Percentiles rank a stretch among this genome's conserved stretches.
phyloP scores from a whole-genome alignment of 2,888 invertebrate genomes.

The Hypsopygia costalis region DNA sequence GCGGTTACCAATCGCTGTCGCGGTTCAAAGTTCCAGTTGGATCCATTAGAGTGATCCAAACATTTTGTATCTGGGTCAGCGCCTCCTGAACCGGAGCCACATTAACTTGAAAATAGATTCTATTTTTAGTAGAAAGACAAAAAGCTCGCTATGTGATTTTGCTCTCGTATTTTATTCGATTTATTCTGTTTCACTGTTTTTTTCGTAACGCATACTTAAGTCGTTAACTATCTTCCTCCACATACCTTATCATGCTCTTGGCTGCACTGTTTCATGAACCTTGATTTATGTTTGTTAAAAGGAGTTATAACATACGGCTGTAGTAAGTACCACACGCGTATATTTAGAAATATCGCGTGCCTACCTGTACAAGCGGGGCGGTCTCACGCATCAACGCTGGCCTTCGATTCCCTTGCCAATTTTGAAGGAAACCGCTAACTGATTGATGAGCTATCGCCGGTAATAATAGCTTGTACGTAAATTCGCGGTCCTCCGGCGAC shows the following conservation, averaged over 20 bases:
- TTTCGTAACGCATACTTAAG: conserved; percentile 8
- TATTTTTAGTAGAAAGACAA: conserved; percentile 51
- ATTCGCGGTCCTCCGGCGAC: conserved; percentile 29
- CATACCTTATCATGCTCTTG: neutral
- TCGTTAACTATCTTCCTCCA: neutral
- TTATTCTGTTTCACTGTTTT: conserved; percentile 15
- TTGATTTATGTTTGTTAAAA: conserved; percentile 35
- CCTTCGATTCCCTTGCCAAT: conserved; percentile 52
- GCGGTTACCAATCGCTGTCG: conserved; percentile 6
- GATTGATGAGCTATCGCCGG: conserved; percentile 53
- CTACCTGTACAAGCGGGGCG: conserved; percentile 45
- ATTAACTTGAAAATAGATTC: conserved; percentile 75
- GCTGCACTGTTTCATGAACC: conserved; percentile 7
- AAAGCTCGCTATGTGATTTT: conserved; percentile 29
- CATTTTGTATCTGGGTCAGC: conserved; percentile 64
- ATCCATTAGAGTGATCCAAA: conserved; percentile 43
- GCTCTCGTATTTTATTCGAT: conserved; percentile 15
- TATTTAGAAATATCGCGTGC: conserved; percentile 23
- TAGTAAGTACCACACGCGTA: conserved; percentile 10
- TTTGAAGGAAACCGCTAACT: conserved; percentile 50
- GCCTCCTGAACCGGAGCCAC: conserved; percentile 48
- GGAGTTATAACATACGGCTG: conserved; percentile 9
- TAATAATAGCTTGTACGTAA: conserved; percentile 47
- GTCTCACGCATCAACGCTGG: conserved; percentile 31
- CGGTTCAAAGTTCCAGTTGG: conserved; percentile 42